Evolutionary conservation across 2,797 vertebrate genomes (phyloP), one percentile per base, ranked within the genome.

Genomic region (Moxostoma hubbsi): DNA sequence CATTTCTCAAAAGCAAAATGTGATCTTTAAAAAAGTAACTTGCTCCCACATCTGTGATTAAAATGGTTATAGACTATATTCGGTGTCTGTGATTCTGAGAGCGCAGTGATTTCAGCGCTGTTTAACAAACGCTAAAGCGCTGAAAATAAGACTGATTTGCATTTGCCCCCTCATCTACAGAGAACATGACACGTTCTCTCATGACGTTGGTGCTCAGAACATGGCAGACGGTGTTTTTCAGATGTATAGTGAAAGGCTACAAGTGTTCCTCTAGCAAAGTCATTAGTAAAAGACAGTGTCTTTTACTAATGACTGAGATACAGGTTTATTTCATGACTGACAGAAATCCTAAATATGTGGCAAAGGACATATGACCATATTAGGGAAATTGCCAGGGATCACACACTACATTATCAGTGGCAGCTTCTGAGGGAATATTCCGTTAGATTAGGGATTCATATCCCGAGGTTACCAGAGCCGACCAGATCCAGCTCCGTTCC

Each of bases 31-130:
- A 87, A 86, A 75, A 16, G 43, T 78, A 67, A 70, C 65, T 82
- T 86, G 75, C 81, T 83, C 71, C 87, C 86, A 86, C 91, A 89
- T 82, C 81, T 83, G 74, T 89, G 85, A 90, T 91, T 91, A 88
- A 82, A 87, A 89, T 50, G 81, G 88, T 91, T 87, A 89, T 75
- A 71, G 83, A 85, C 88, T 90, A 82, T 89, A 88, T 85, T 84
- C 82, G 50, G 82, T 10, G 73, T 78, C 65, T 81, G 82, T 72
- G 69, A 80, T 79, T 81, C 16, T 68, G 86, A 72, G 64, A 65
- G 57, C 15, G 9, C 54, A 65, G 49, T 54, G 53, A 18, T 77
- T 75, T 67, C 15, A 24, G 57, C 15, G 79, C 69, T 66, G 69
- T 62, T 74, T 59, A 67, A 77, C 79, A 83, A 77, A 81, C 74